Percentiles rank a stretch among this genome's conserved stretches.
Conservation (phyloP, 2,888 invertebrate species). For the Hoplodrina blanda region DNA sequence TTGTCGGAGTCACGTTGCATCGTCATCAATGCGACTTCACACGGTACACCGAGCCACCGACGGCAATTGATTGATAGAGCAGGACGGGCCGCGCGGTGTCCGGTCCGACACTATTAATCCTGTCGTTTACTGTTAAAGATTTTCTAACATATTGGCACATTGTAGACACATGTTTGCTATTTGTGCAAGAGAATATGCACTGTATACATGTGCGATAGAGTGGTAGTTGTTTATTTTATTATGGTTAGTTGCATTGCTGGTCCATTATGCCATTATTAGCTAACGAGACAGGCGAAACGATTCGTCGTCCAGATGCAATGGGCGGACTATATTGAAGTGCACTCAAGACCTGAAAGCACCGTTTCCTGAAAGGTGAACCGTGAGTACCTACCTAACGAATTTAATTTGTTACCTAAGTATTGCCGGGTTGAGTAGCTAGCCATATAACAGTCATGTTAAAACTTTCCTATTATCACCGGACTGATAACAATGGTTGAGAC, state of each 20-base stretch:
- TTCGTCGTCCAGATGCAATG: no score
- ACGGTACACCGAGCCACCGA: conserved; percentile 53
- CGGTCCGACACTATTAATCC: conserved; percentile 56
- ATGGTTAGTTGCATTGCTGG: background rate
- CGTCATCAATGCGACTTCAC: conserved; percentile 61
- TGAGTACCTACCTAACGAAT: background rate
- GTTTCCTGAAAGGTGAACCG: background rate
- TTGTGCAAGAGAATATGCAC: conserved; percentile 14
- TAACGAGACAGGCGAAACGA: background rate
- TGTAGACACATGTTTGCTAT: conserved; percentile 22
- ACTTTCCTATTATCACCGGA: background rate
- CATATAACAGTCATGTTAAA: background rate
- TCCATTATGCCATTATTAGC: no score
- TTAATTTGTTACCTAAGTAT: background rate
- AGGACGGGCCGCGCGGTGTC: conserved; percentile 31
- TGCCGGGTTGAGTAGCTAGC: background rate
- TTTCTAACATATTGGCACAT: conserved; percentile 46
- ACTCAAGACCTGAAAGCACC: background rate
- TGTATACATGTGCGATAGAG: conserved; percentile 27
- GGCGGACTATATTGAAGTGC: no score
- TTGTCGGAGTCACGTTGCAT: conserved; percentile 64
- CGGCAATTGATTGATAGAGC: conserved; percentile 61
- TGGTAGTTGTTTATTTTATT: conserved; percentile 1
- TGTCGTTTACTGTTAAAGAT: conserved; percentile 35
- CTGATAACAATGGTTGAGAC: background rate